phyloP scores from a whole-genome alignment of 2,113 vertebrate species.

The Tamias sibiricus region DNA sequence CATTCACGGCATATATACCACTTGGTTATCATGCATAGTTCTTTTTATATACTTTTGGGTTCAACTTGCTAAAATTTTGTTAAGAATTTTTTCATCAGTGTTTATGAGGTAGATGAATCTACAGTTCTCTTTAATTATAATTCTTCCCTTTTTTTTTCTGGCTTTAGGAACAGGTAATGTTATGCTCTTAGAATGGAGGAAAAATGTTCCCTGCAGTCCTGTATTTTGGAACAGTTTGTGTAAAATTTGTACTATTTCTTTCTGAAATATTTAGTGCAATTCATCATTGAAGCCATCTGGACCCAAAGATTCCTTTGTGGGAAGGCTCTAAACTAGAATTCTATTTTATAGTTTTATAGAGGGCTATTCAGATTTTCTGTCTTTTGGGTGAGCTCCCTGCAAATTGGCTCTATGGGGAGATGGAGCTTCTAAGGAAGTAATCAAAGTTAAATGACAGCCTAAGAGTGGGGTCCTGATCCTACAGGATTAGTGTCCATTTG shows the following conservation, averaged over 20 bases:
- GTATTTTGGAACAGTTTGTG: conserved; percentile 16
- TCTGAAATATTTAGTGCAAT: conserved; percentile 39
- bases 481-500: not conserved
- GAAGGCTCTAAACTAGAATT: conserved; percentile 21
- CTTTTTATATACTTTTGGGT: conserved; percentile 1
- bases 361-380: not conserved
- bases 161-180: not conserved
- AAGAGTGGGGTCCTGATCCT: not conserved
- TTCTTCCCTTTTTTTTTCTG: not conserved
- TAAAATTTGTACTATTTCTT: conserved; percentile 43
- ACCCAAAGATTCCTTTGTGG: not conserved
- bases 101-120: not conserved
- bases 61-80: not conserved
- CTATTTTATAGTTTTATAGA: not conserved
- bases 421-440: not conserved
- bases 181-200: not conserved
- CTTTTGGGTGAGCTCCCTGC: not conserved
- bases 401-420: not conserved
- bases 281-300: conserved; percentile 50
- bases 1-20: not conserved
- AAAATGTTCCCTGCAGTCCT: not conserved
- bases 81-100: not conserved
- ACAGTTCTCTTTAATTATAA: not conserved
- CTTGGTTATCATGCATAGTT: not conserved
- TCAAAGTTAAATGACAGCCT: not conserved